Percentiles rank a stretch among this genome's conserved stretches.
phyloP scores from a whole-genome alignment of 1,140 invertebrate species.

The Lepidurus couesii region DNA sequence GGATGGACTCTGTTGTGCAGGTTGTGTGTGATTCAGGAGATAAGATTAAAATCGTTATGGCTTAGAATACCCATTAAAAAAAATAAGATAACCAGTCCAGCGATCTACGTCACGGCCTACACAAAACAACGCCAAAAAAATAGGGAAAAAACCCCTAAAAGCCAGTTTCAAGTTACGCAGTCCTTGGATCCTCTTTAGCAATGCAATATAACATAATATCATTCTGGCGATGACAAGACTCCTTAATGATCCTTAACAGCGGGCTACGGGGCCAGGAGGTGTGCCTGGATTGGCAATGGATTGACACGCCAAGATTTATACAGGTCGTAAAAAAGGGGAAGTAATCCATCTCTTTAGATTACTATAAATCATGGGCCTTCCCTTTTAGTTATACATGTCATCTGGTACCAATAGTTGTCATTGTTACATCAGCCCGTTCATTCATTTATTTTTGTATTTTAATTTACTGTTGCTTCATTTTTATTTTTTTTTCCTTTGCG shows the following conservation, averaged over 20 bases:
- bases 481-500: too few relatives aligned
- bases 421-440: neutral
- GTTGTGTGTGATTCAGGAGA: neutral
- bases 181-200: neutral
- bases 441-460: neutral
- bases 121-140: too few relatives aligned
- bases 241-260: neutral
- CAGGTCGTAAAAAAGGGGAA: neutral
- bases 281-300: neutral
- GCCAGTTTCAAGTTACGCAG: too few relatives aligned
- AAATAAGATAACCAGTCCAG: too few relatives aligned
- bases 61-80: neutral
- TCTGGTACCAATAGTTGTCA: neutral
- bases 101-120: too few relatives aligned
- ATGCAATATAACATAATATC: neutral
- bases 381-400: neutral
- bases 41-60: neutral
- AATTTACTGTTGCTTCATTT: too few relatives aligned
- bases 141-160: too few relatives aligned
- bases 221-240: neutral
- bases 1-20: neutral
- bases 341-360: neutral
- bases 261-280: neutral
- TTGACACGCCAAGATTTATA: slow-evolving; percentile 1
- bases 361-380: neutral